Base-by-base conservation (phyloP, 2,113 vertebrate genomes). In the Meleagris gallopavo region DNA sequence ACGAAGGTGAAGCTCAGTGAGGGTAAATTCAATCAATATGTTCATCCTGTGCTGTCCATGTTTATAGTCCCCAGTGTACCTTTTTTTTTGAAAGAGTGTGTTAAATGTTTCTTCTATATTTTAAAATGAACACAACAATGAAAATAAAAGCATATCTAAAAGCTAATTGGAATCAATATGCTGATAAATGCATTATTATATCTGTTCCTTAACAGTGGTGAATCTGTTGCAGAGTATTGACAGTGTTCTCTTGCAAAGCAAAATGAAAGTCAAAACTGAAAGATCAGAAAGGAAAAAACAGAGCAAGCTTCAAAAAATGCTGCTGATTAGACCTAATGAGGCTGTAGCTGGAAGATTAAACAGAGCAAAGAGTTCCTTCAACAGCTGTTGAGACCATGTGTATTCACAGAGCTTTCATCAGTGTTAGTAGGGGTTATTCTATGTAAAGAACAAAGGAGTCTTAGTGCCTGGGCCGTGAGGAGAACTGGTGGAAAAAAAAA, bases 381-480 rank as follows among this genome's bases (percentile, higher is more conserved):
- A 75, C 92, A 96, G 95, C 93, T 93, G 93, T 72, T 95, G 95
- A 97, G 94, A 93, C 97, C 95, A 83, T 83, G 92, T 71, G 80
- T 18, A 25, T 95, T 96, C 97, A 88, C 32, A 94, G 92, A 88
- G 86, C 93, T 96, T 95, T 90, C 96, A 91, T 96, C 54, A 14
- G 20, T 6, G 1, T 84, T 96, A 66, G 93, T 69, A 92, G 96
- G 96, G 88, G 86, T 86, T 46, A 71, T 83, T 76, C 90, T 92
- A 60, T 83, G 69, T 54, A 38, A 78, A 95, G 96, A 97, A 97
- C 97, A 98, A 98, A 98, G 96, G 81, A 84, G 81, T 81, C 94
- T 97, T 85, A 97, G 96, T 98, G 94, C 93, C 71, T 48, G 66
- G 70, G 78, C 87, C 85, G 36, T 2, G 41, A 76, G 87, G 77